phyloP scores from a whole-genome alignment of 2,113 vertebrate species.

The Brachirus orientalis region DNA sequence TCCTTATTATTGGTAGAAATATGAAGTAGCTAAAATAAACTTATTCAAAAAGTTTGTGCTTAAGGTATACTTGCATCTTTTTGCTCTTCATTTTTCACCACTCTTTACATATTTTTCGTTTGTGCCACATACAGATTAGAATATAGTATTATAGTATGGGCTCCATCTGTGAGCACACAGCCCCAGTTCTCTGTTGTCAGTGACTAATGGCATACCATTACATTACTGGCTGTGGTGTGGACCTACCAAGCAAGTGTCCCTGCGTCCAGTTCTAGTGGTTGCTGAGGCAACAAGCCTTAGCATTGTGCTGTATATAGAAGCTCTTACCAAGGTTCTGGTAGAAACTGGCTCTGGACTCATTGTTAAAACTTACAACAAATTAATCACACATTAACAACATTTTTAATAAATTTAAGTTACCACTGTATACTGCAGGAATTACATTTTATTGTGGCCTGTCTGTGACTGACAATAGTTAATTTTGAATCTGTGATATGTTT shows the following conservation, averaged over 20 bases:
- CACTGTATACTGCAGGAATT: neutral
- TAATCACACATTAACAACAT: neutral
- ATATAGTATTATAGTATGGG: neutral
- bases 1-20: too few species aligned
- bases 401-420: neutral
- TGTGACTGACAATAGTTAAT: neutral
- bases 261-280: slow-evolving; percentile 71
- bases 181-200: slow-evolving; percentile 44
- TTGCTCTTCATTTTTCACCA: neutral
- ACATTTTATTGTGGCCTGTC: too few species aligned
- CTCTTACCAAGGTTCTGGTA: slow-evolving; percentile 41
- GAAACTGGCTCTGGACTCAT: slow-evolving; percentile 32
- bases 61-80: neutral
- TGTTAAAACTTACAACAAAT: slow-evolving; percentile 23
- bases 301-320: slow-evolving; percentile 60
- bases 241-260: slow-evolving; percentile 53
- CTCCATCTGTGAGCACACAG: slow-evolving; percentile 30
- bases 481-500: too few species aligned
- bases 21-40: too few species aligned
- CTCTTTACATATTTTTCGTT: neutral
- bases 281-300: slow-evolving; percentile 76
- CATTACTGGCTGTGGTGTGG: slow-evolving; percentile 58
- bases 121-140: neutral
- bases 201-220: slow-evolving; percentile 62
- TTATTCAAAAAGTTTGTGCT: too few species aligned